Base-by-base conservation (phyloP, 1,140 invertebrate species). In the Archegozetes longisetosus region DNA sequence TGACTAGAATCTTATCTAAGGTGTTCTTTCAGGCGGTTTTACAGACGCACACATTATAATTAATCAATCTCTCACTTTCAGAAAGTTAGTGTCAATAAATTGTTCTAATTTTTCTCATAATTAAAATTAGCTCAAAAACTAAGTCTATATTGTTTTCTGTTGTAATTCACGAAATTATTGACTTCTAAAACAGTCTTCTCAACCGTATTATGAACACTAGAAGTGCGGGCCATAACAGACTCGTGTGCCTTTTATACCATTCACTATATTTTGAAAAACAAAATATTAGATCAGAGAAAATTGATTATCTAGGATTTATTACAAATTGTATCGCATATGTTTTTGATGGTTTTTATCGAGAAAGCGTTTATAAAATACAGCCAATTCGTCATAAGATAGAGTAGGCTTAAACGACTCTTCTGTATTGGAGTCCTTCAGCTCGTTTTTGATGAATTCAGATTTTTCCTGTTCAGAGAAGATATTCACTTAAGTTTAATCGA, bases 171-270 rank as follows among this genome's bases (percentile, higher is more conserved):
- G n/a, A n/a, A n/a, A n/a, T n/a, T n/a, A n/a, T n/a, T n/a, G n/a
- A n/a, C n/a, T n/a, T n/a, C n/a, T n/a, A n/a, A n/a, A n/a, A n/a
- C n/a, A n/a, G n/a, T n/a, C n/a, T n/a, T n/a, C n/a, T n/a, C n/a
- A n/a, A n/a, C n/a, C n/a, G n/a, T n/a, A n/a, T n/a, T n/a, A n/a
- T n/a, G n/a, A n/a, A n/a, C n/a, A 47, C 46, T 14, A 47, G 14
- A 47, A 55, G 77, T 79, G 57, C 77, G 79, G 29, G 76, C 32
- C 22, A 23, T 26, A 62, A 28, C 1, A 62, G 48, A 20, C 23
- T 29, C 6, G 58, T 9, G 26, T 62, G 26, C 12, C 23, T 17
- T 46, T 40, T 26, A 40, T 62, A 62, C 61, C 61, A 62, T 62
- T 62, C 58, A 12, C 61, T 62, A 23, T 20, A 58, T 20, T 23